Evolutionary conservation across 2,113 vertebrate genomes (phyloP), one percentile per base, ranked within the genome.

Genomic region (Pyxicephalus adspersus): DNA sequence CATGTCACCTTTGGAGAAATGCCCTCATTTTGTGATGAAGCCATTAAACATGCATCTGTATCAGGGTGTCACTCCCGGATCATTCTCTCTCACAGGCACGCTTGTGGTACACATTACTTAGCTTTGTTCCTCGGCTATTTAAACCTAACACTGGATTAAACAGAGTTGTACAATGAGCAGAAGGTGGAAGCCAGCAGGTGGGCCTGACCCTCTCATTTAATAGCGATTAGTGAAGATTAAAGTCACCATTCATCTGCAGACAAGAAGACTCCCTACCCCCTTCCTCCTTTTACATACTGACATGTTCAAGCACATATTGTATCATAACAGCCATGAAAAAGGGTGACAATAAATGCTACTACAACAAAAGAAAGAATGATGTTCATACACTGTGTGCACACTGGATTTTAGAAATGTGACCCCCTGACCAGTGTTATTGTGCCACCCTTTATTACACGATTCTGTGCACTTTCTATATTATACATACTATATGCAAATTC

Each of bases 181-280:
- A 81, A 74, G 79, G 79, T 74, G 79, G 79, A 81, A 81, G 70
- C 61, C 70, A 81, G 79, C 79, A 74, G 79, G 79, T 81, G 79
- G 79, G 79, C 79, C 70, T 65, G 79, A 74, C 79, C 79, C 79
- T 74, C 79, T 81, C 70, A 81, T 81, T 81, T 81, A 81, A 81
- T 74, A 74, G 70, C 50, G 79, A 81, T 81, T 81, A 81, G 70
- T 74, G 70, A 74, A 81, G 79, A 81, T 81, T 81, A 81, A 81
- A 81, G 79, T 81, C 70, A 81, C 79, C 71, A 81, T 74, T 81
- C 79, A 81, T 81, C 79, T 81, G 79, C 34, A 74, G 61, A 66
- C 60, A 81, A 74, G 79, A 74, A 73, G 70, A 61, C 64, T 83
- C 71, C 64, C 81, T 50, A 17, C 60, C 52, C 31, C 25, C 51